Percentiles rank a stretch among this genome's conserved stretches.
These are phyloP conservation scores for Rhinolophus sinicus DNA, from an alignment of 2,113 vertebrate species.

Conservation along the genomic window DNA sequence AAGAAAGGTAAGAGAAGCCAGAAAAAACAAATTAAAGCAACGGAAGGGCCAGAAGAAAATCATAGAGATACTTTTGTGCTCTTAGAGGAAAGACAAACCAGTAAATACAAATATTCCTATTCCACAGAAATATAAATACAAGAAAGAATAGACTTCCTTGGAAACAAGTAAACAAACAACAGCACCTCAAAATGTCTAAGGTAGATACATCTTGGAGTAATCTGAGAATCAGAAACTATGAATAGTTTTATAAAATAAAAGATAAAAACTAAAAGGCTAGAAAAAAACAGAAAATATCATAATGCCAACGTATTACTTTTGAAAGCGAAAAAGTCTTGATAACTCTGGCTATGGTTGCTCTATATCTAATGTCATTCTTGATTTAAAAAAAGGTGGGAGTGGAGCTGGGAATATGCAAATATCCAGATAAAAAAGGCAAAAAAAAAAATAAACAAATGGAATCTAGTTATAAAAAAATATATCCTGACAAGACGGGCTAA, in stretches of 20 bases:
- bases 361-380: neutral
- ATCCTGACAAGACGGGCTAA: neutral
- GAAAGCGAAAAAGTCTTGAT: neutral
- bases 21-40: neutral
- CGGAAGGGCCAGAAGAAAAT: neutral
- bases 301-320: neutral
- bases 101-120: neutral
- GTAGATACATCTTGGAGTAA: neutral
- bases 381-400: neutral
- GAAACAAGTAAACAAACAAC: neutral
- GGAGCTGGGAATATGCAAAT: neutral
- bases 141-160: neutral
- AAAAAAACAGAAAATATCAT: conserved; percentile 3
- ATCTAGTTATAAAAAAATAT: neutral
- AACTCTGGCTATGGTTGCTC: neutral
- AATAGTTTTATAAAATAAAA: neutral
- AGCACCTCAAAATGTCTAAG: neutral
- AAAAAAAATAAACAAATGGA: neutral
- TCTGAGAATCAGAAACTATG: neutral
- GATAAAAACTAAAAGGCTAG: neutral
- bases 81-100: neutral
- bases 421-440: neutral
- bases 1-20: neutral
- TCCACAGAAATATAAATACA: neutral
- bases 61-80: neutral